Base-by-base conservation (phyloP, 2,113 vertebrate species). In the Suricata suricatta region DNA sequence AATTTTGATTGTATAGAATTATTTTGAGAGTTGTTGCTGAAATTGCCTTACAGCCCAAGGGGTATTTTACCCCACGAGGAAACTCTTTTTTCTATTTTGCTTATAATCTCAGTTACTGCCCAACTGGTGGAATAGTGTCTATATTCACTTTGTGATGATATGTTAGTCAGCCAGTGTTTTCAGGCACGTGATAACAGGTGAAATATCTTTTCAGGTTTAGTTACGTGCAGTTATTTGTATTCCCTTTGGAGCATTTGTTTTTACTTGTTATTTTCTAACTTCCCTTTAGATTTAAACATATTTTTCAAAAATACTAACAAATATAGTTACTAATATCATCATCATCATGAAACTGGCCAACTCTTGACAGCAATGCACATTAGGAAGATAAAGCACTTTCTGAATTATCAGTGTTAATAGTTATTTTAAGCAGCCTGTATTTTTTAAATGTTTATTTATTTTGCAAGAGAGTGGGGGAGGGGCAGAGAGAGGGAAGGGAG, bases 321-420 rank as follows among this genome's bases (percentile, higher is more conserved):
- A 93, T 79, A 63, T 50, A 4, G 14, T 80, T 85, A 91, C 95
- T 90, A 92, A 90, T 9, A 83, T 92, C 92, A 96, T 96, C 72
- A 89, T 93, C 23, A 0, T 90, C 90, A 94, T 97, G 68, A 90
- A 95, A 82, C 90, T 96, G 79, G 64, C 31, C 81, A 66, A 76
- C 44, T 88, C 52, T 85, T 90, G 60, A 86, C 85, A 97, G 76
- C n/a, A 95, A 35, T 85, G 85, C n/a, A 96, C 41, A 93, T 88
- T 94, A 93, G 76, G 15, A 93, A 54, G 77, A 63, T 10, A 93
- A 97, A 84, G 10, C 4, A 88, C 35, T 97, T 97, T 93, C 50
- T 94, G 64, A 95, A 72, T 94, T 94, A 85, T 97, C 33, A 21
- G 3, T 92, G 66, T 76, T 97, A 95, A 83, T 97, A 92, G 50